phyloP scores from a whole-genome alignment of 2,888 invertebrate species.

The Drosophila kambysellisi region DNA sequence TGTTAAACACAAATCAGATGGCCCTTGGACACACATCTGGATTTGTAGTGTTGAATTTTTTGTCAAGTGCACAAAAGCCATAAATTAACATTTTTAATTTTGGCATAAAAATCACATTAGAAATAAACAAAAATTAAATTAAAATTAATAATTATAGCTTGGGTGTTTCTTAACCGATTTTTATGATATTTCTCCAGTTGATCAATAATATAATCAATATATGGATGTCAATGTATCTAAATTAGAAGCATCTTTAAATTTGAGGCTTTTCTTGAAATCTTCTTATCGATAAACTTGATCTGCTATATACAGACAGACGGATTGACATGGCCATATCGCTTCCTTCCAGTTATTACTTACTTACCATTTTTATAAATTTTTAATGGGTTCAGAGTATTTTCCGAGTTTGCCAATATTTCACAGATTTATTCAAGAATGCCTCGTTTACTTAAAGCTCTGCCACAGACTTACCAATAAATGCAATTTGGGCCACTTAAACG shows the following conservation, averaged over 20 bases:
- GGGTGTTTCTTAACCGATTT: no score
- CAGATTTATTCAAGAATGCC: background rate
- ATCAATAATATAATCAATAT: no score
- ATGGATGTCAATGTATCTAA: background rate
- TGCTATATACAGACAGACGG: no score
- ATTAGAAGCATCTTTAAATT: background rate
- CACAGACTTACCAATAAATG: slow-evolving; percentile 6
- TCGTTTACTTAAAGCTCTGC: background rate
- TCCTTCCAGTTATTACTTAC: background rate
- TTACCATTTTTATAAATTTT: background rate
- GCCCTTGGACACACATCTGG: no score
- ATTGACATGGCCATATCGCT: background rate
- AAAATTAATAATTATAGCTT: no score
- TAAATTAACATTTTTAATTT: no score
- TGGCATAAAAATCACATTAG: no score
- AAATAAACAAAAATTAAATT: no score
- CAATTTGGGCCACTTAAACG: slow-evolving; percentile 10
- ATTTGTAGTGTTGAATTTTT: no score
- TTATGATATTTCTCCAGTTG: no score
- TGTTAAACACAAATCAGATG: no score
- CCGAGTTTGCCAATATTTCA: background rate
- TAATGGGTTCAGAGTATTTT: background rate
- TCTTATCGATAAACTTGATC: background rate
- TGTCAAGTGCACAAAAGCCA: no score
- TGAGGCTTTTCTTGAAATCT: background rate